phyloP scores from a whole-genome alignment of 2,888 invertebrate species.

The Neocrepidodera transversa region DNA sequence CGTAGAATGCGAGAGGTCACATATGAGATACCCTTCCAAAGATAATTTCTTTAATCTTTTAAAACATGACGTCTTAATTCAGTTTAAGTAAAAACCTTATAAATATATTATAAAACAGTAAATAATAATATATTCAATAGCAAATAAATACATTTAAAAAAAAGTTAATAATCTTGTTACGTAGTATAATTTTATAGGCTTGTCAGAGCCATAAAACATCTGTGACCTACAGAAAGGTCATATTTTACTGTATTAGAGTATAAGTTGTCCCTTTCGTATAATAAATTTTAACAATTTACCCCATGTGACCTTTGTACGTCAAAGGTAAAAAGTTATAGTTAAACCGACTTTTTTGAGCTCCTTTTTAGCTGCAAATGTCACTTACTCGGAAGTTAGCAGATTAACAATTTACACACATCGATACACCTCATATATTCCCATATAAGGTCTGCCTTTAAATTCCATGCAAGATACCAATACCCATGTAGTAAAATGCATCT shows the following conservation, averaged over 20 bases:
- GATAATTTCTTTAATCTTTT: conserved; percentile 18
- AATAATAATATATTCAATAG: no score
- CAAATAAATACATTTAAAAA: no score
- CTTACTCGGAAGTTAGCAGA: conserved; percentile 26
- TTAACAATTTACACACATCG: conserved; percentile 22
- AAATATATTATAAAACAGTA: no score
- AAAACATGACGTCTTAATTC: conserved; percentile 12
- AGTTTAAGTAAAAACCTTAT: conserved; percentile 4
- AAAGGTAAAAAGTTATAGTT: conserved; percentile 55
- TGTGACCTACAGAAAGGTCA: conserved; percentile 58
- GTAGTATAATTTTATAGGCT: conserved; percentile 30
- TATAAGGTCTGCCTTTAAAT: conserved; percentile 6
- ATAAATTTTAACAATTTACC: conserved; percentile 60
- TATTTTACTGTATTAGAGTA: conserved; percentile 57
- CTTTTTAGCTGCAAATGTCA: conserved; percentile 46
- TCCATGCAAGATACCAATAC: background rate
- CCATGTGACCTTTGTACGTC: conserved; percentile 57
- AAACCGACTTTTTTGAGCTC: conserved; percentile 49
- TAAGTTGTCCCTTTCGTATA: conserved; percentile 59
- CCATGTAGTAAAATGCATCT: background rate
- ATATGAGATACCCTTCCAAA: conserved; percentile 25
- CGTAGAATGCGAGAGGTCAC: conserved; percentile 29
- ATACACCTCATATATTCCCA: conserved; percentile 19
- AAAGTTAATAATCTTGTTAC: no score
- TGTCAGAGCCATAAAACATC: conserved; percentile 43